A percentile compares a stretch with the other conserved stretches of the same genome.
Evolutionary conservation across 2,113 vertebrate genomes (phyloP).

Genomic region (Ancistrus triradiatus): DNA sequence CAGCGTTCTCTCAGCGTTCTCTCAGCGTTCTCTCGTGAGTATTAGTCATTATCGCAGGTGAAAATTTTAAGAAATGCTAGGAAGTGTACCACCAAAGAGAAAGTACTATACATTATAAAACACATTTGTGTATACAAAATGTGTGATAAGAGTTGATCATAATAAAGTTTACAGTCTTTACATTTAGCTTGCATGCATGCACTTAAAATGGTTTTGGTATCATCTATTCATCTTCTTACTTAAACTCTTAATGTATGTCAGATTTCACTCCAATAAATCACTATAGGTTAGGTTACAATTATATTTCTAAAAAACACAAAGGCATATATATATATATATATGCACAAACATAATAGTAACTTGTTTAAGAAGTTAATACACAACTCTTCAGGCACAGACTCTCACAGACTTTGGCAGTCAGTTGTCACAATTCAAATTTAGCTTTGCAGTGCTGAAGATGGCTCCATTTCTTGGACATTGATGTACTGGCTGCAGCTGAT

Average conservation of each 20-base stretch:
- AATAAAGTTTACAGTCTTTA: constrained; percentile 3
- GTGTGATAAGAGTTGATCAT: constrained; percentile 8
- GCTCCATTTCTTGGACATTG: constrained; percentile 73
- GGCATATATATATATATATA: too few relatives aligned
- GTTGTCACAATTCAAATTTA: constrained; percentile 47
- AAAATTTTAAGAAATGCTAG: background rate
- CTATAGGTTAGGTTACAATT: background rate
- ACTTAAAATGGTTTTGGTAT: background rate
- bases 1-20: too few relatives aligned
- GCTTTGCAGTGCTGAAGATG: constrained; percentile 65
- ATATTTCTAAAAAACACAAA: constrained; percentile 16
- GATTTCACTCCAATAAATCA: constrained; percentile 3
- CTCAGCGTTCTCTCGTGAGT: too few relatives aligned
- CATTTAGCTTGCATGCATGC: constrained; percentile 3
- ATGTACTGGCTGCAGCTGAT: constrained; percentile 93
- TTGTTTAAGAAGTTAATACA: constrained; percentile 56
- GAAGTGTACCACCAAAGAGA: constrained; percentile 32
- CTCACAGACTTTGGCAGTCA: too few relatives aligned
- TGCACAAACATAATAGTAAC: constrained; percentile 48
- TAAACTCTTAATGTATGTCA: background rate
- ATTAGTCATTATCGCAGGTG: constrained; percentile 4
- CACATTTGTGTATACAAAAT: background rate
- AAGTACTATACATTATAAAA: constrained; percentile 13
- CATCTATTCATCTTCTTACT: background rate
- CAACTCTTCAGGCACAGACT: constrained; percentile 40